Base-by-base conservation (phyloP, 1,140 invertebrate species). In the Drosophila virilis region DNA sequence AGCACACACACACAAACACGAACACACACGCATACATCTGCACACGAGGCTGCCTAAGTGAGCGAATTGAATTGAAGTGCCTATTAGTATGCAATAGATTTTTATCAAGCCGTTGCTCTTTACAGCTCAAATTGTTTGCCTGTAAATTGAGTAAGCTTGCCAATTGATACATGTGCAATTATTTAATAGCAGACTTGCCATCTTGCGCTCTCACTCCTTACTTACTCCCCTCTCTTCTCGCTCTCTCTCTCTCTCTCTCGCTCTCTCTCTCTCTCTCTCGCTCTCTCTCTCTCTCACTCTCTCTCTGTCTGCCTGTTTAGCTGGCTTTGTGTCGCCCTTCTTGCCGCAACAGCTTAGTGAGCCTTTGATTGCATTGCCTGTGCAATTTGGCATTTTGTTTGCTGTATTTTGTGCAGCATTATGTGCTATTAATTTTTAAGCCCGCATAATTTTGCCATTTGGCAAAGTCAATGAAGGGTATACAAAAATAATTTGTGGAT, bases 41-140 rank as follows among this genome's bases (percentile, higher is more conserved):
- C 38, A 51, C 8, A 22, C 60, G 65, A 61, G 15, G 52, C 45
- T 58, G 69, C 35, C 64, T 74, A 77, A 80, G 77, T 78, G 75
- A 80, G 75, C 77, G 77, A 80, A 80, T 80, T 80, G 77, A 78
- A 80, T 80, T 80, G 65, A 80, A 80, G 77, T 70, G 75, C 77
- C 77, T 77, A 79, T 79, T 79, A 79, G 77, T 77, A 79, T 77
- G 77, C 74, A 77, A 79, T 79, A 77, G 77, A 79, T 79, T 79
- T 79, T 79, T 79, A 79, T 79, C 77, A 77, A 74, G 74, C 74
- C 59, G 74, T 43, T 74, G 75, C 69, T 69, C 69, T 79, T 76
- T 76, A 58, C 67, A 60, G 58, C 71, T 77, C 40, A 76, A 78
- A 78, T 68, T 77, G 74, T 74, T 79, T 79, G 65, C 64, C 68